Evolutionary conservation across 1,140 invertebrate genomes (phyloP).

Genomic region (Ips nitidus): DNA sequence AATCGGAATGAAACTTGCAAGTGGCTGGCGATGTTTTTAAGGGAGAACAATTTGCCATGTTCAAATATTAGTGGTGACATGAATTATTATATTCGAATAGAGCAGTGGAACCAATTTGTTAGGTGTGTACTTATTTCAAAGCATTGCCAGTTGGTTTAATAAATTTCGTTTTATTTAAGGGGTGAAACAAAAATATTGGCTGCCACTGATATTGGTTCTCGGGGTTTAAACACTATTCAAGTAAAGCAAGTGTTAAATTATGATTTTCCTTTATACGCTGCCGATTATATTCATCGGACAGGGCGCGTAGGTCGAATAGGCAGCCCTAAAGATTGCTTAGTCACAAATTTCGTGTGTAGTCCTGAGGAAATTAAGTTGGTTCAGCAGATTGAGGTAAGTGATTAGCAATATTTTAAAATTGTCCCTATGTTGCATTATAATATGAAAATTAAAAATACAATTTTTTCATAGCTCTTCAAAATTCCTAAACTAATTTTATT

Average conservation of each 20-base stretch:
- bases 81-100: conserved; percentile 61
- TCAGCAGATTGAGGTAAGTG: conserved; percentile 74
- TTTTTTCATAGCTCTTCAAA: background rate
- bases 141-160: background rate
- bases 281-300: conserved; percentile 91
- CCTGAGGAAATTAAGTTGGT: conserved; percentile 73
- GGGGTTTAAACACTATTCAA: conserved; percentile 81
- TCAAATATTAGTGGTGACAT: conserved; percentile 74
- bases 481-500: background rate
- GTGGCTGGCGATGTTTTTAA: conserved; percentile 75
- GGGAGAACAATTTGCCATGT: conserved; percentile 71
- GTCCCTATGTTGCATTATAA: background rate
- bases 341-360: conserved; percentile 78
- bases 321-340: conserved; percentile 60
- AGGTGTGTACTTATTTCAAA: conserved; percentile 1
- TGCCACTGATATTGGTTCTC: conserved; percentile 84
- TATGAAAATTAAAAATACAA: background rate
- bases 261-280: conserved; percentile 85
- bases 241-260: conserved; percentile 86
- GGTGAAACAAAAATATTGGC: conserved; percentile 72
- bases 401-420: background rate
- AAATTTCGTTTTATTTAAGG: conserved; percentile 32
- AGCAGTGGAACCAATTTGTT: conserved; percentile 73
- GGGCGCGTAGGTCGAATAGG: conserved; percentile 89
- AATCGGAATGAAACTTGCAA: conserved; percentile 75